A percentile compares a stretch with the other conserved stretches of the same genome.
These are phyloP conservation scores for Nemapogon koenigi DNA, from an alignment of 2,888 invertebrate species.

Conservation along the genomic window DNA sequence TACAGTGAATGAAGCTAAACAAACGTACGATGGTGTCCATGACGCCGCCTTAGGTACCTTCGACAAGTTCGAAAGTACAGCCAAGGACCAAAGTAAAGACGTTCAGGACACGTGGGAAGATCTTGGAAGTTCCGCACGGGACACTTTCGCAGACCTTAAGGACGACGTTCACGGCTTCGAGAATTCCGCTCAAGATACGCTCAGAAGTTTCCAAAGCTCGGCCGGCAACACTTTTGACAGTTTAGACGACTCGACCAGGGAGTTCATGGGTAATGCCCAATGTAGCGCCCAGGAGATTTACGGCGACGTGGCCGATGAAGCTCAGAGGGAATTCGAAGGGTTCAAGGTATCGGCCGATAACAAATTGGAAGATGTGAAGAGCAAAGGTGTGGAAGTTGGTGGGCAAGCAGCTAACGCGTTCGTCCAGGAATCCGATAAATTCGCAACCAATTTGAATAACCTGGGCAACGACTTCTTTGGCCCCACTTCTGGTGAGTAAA, in stretches of 20 bases:
- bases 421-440: constrained; percentile 41
- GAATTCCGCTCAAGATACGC: constrained; percentile 47
- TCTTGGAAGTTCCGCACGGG: constrained; percentile 47
- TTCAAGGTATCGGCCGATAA: constrained; percentile 55
- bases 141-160: constrained; percentile 45
- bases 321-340: constrained; percentile 34
- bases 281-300: constrained; percentile 34
- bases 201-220: constrained; percentile 56
- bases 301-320: constrained; percentile 33
- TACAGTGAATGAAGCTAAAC: constrained; percentile 29
- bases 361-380: constrained; percentile 45
- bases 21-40: constrained; percentile 44
- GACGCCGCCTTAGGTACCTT: constrained; percentile 53
- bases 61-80: constrained; percentile 52
- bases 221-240: constrained; percentile 57
- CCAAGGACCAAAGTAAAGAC: constrained; percentile 47
- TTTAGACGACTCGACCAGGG: constrained; percentile 45
- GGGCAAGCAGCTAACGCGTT: constrained; percentile 28
- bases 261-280: constrained; percentile 34
- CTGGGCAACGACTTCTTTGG: constrained; percentile 54
- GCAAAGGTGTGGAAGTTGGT: constrained; percentile 29
- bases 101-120: constrained; percentile 48
- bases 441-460: constrained; percentile 50
- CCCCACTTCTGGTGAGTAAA: constrained; percentile 31
- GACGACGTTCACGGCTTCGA: constrained; percentile 47